These are phyloP conservation scores for Brachypteracias leptosomus DNA, from an alignment of 2,113 vertebrate genomes.

Conservation along the genomic window DNA sequence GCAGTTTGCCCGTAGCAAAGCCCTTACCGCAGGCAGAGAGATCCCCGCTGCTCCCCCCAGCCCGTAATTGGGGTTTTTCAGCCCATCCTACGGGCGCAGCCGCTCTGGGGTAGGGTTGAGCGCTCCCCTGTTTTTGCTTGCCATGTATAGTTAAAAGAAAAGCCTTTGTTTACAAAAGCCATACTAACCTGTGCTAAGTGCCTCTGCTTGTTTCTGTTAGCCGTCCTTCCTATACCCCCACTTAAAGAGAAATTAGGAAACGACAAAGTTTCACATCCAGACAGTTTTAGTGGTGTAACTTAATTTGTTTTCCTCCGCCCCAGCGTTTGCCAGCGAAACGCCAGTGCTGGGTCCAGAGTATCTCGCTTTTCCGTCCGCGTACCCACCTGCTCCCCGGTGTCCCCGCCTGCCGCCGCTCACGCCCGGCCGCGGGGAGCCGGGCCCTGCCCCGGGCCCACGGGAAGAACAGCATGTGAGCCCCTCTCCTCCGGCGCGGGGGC, in stretches of 20 bases:
- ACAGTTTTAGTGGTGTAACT: accelerated
- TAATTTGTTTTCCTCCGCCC: background rate
- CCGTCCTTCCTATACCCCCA: background rate
- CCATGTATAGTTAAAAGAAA: background rate
- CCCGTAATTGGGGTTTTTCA: background rate
- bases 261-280: background rate
- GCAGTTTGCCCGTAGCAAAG: background rate
- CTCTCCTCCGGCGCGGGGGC: accelerated
- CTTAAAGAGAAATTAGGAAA: background rate
- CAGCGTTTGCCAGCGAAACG: accelerated
- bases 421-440: background rate
- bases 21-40: background rate
- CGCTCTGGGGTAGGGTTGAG: background rate
- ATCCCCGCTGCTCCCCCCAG: too few relatives aligned
- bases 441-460: accelerated
- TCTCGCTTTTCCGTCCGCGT: accelerated
- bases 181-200: background rate
- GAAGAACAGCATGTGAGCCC: accelerated
- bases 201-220: background rate
- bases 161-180: constrained; percentile 18
- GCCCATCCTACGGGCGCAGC: accelerated
- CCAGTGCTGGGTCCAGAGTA: accelerated
- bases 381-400: background rate
- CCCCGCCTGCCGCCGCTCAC: background rate
- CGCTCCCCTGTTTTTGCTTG: background rate